Evolutionary conservation across 2,797 vertebrate species (phyloP).

Genomic region (Sebastes kiyomatsui): DNA sequence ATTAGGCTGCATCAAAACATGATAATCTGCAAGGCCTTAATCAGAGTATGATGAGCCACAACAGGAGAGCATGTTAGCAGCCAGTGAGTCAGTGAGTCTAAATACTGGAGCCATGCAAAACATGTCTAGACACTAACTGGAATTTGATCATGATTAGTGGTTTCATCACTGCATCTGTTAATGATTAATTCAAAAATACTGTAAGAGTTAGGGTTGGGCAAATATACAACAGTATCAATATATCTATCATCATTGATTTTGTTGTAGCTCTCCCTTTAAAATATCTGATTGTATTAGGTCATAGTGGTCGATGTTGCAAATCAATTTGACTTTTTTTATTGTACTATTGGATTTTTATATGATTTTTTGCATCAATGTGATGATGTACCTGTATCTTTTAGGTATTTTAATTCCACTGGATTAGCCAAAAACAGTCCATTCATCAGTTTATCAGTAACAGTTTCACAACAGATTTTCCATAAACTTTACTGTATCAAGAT

Average conservation of each 20-base stretch:
- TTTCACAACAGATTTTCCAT: background rate
- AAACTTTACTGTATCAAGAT: background rate
- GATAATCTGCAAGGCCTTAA: constrained; percentile 58
- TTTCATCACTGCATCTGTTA: constrained; percentile 7
- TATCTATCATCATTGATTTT: background rate
- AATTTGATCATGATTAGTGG: background rate
- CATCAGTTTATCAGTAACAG: background rate
- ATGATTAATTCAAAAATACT: background rate
- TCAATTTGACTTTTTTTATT: background rate
- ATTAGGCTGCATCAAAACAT: constrained; percentile 52
- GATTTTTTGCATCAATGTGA: background rate
- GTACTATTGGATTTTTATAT: background rate
- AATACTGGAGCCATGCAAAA: constrained; percentile 2
- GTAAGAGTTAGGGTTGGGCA: background rate
- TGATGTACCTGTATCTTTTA: background rate
- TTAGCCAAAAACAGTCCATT: background rate
- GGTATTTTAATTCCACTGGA: background rate
- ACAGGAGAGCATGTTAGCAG: constrained; percentile 24
- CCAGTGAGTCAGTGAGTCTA: background rate
- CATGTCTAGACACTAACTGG: background rate
- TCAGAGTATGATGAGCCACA: constrained; percentile 51
- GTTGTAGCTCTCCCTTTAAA: background rate
- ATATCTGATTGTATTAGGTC: background rate
- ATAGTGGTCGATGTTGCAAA: background rate
- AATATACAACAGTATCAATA: background rate